Evolutionary conservation across 1,140 invertebrate genomes (phyloP).

Genomic region (Proales similis): DNA sequence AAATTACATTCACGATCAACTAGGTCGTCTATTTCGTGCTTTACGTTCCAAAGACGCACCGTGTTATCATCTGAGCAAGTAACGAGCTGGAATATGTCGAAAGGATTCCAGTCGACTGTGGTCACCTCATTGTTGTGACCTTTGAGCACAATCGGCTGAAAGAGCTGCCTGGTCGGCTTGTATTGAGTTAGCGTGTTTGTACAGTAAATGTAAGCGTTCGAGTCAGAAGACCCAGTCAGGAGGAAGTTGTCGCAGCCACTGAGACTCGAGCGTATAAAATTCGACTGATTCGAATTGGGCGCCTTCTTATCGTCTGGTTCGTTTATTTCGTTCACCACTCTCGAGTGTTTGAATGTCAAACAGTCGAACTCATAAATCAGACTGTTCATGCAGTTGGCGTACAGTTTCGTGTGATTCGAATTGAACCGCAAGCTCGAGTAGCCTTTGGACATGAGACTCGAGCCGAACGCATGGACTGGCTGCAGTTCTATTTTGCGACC

Average conservation of each 20-base stretch:
- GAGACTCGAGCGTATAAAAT: conserved; percentile 33
- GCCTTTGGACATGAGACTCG: conserved; percentile 1
- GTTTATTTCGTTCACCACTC: conserved; percentile 2
- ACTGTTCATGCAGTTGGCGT: conserved; percentile 34
- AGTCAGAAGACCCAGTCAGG: conserved; percentile 33
- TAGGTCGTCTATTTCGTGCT: conserved; percentile 9
- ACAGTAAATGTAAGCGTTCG: conserved; percentile 34
- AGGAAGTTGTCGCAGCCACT: conserved; percentile 36
- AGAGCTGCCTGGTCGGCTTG: neutral
- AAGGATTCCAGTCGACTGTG: conserved; percentile 35
- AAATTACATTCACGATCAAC: conserved; percentile 24
- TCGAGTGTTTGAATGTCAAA: conserved; percentile 7
- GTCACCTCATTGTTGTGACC: conserved; percentile 35
- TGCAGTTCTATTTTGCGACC: neutral
- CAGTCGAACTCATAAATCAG: conserved; percentile 12
- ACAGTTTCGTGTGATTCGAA: conserved; percentile 8
- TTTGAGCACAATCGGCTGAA: conserved; percentile 19
- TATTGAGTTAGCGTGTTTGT: neutral
- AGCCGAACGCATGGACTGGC: conserved; percentile 6
- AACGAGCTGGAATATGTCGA: conserved; percentile 26
- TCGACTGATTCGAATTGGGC: conserved; percentile 30
- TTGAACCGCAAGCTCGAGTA: conserved; percentile 15
- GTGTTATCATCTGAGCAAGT: conserved; percentile 37
- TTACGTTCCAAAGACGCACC: conserved; percentile 28
- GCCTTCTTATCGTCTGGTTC: neutral